Evolutionary conservation across 2,888 invertebrate species (phyloP).

Genomic region (Dasypolia templi): DNA sequence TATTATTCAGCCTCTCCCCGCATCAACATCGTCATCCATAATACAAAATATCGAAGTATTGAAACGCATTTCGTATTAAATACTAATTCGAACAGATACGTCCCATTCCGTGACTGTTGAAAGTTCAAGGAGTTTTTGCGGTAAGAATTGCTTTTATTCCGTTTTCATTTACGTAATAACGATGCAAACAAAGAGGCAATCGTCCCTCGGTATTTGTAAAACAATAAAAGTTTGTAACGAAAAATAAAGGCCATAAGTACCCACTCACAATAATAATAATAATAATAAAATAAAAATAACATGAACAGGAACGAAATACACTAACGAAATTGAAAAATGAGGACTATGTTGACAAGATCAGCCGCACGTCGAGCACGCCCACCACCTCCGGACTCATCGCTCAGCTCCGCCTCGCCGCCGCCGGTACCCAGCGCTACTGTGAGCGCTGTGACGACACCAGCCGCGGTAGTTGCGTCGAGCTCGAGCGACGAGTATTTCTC

Average conservation of each 20-base stretch:
- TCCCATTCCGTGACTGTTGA: slow-evolving; percentile 75
- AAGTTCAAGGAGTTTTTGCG: slow-evolving; percentile 81
- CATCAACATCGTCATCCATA: slow-evolving; percentile 2
- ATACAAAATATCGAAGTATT: slow-evolving; percentile 26
- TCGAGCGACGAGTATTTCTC: too few relatives aligned
- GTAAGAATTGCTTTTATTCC: slow-evolving; percentile 73
- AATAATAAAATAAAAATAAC: too few relatives aligned
- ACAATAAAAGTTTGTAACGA: slow-evolving; percentile 57
- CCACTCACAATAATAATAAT: too few relatives aligned
- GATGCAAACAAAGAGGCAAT: slow-evolving; percentile 63
- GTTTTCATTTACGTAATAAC: slow-evolving; percentile 70
- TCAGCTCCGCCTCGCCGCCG: too few relatives aligned
- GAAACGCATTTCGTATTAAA: slow-evolving; percentile 56
- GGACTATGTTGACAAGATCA: too few relatives aligned
- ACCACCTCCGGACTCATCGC: too few relatives aligned
- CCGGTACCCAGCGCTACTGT: too few relatives aligned
- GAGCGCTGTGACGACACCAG: too few relatives aligned
- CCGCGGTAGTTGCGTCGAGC: too few relatives aligned
- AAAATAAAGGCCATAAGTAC: slow-evolving; percentile 35
- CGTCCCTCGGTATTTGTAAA: slow-evolving; percentile 44
- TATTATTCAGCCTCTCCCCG: not conserved
- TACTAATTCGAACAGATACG: slow-evolving; percentile 70
- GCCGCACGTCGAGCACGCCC: too few relatives aligned
- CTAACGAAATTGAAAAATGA: too few relatives aligned
- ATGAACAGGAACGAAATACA: too few relatives aligned